Evolutionary conservation across 2,797 vertebrate species (phyloP).

Genomic region (Leucoraja ocellata): DNA sequence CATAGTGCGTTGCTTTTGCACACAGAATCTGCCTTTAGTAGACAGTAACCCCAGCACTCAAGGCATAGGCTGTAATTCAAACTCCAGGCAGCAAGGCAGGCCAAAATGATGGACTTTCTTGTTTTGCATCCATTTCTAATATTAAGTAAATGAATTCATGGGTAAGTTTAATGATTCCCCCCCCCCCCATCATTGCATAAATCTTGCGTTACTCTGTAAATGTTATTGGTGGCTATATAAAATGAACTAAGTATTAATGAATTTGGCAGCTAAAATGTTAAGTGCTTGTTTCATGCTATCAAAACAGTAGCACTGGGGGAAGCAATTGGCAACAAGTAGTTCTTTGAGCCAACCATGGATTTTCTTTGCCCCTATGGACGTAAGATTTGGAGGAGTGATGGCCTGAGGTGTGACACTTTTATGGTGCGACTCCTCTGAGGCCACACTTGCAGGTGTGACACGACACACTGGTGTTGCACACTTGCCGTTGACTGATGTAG

Average conservation of each 20-base stretch:
- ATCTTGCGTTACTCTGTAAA: neutral
- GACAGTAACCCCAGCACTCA: neutral
- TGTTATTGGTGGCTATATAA: neutral
- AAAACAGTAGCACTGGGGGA: neutral
- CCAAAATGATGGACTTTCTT: neutral
- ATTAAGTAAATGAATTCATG: neutral
- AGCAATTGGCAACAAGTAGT: neutral
- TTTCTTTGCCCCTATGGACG: neutral
- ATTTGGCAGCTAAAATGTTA: neutral
- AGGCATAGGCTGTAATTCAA: neutral
- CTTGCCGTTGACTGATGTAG: neutral
- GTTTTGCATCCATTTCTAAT: neutral
- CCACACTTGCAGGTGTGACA: slow-evolving; percentile 32
- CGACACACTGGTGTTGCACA: neutral
- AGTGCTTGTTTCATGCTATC: neutral
- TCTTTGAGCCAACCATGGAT: neutral
- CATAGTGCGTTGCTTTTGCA: neutral
- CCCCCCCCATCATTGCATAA: neutral
- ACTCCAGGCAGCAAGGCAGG: neutral
- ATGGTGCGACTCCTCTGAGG: slow-evolving; percentile 16
- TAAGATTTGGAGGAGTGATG: slow-evolving; percentile 2
- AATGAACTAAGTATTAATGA: neutral
- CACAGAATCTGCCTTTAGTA: neutral
- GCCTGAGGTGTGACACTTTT: slow-evolving; percentile 23
- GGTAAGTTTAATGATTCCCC: slow-evolving; percentile 16